Conservation (phyloP, 2,797 vertebrate species). For the Myiotriccus ornatus region DNA sequence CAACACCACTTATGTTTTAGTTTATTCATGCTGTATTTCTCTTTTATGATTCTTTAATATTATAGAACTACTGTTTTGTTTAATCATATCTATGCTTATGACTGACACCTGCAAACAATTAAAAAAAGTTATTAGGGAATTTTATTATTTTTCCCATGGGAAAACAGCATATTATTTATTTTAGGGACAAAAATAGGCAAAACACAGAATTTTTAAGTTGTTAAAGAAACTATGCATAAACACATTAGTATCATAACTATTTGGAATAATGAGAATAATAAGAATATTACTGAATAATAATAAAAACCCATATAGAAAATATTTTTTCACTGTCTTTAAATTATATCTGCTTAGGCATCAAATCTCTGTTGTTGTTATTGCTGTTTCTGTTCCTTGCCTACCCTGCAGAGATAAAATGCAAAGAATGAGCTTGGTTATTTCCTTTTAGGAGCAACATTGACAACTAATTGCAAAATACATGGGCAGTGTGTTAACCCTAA, state of each 20-base stretch:
- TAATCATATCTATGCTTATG: conserved; percentile 25
- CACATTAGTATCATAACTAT: not conserved
- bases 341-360: not conserved
- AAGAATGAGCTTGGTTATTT: not conserved
- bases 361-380: not conserved
- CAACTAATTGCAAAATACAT: not conserved
- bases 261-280: not conserved
- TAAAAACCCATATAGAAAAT: not conserved
- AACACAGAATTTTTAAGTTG: not conserved
- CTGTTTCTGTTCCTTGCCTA: not conserved
- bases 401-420: not conserved
- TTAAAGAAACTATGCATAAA: not conserved
- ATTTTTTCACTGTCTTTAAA: not conserved
- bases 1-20: not conserved
- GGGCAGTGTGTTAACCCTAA: not conserved
- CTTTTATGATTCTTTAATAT: conserved; percentile 23
- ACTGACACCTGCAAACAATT: conserved; percentile 43
- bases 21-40: conserved; percentile 25
- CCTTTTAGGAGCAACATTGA: not conserved
- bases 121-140: conserved; percentile 9
- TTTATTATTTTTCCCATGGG: conserved; percentile 13
- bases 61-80: conserved; percentile 9
- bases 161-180: not conserved
- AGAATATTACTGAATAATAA: not conserved
- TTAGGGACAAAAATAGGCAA: not conserved